phyloP scores from a whole-genome alignment of 2,113 vertebrate genomes.

The Cromileptes altivelis region DNA sequence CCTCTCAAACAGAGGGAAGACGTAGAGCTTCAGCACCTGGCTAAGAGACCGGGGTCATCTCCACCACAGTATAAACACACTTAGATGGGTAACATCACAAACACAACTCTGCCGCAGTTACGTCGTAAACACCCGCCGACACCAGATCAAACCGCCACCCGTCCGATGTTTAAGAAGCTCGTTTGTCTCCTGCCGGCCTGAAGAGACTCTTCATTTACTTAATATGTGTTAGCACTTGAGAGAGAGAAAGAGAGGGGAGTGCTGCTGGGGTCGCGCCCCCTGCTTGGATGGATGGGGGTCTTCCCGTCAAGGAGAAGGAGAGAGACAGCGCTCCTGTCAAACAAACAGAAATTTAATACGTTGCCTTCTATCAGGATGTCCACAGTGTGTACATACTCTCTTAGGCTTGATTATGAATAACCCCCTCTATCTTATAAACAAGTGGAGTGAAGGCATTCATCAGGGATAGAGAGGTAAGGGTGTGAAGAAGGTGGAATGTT shows the following conservation, averaged over 20 bases:
- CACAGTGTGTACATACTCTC: conserved; percentile 95
- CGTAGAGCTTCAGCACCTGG: conserved; percentile 60
- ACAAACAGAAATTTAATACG: conserved; percentile 98
- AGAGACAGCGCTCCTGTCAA: conserved; percentile 97
- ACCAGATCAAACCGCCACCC: conserved; percentile 91
- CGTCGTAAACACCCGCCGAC: conserved; percentile 92
- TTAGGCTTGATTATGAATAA: conserved; percentile 93
- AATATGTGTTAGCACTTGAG: conserved; percentile 96
- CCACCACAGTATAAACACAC: conserved; percentile 69
- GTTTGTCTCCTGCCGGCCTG: conserved; percentile 80
- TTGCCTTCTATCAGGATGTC: conserved; percentile 93
- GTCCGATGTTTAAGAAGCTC: conserved; percentile 90
- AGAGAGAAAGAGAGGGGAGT: conserved; percentile 87
- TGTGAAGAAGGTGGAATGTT: conserved; percentile 89
- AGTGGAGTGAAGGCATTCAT: conserved; percentile 91
- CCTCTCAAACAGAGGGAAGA: conserved; percentile 49
- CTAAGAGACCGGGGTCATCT: conserved; percentile 45
- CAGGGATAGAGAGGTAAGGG: conserved; percentile 91
- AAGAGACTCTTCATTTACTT: conserved; percentile 95
- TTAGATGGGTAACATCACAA: conserved; percentile 75
- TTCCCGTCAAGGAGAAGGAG: conserved; percentile 92
- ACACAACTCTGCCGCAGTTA: conserved; percentile 84
- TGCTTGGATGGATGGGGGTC: conserved; percentile 93
- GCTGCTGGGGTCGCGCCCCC: conserved; percentile 91
- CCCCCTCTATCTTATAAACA: conserved; percentile 94